phyloP scores from a whole-genome alignment of 1,140 invertebrate genomes.

The Lepidurus arcticus region DNA sequence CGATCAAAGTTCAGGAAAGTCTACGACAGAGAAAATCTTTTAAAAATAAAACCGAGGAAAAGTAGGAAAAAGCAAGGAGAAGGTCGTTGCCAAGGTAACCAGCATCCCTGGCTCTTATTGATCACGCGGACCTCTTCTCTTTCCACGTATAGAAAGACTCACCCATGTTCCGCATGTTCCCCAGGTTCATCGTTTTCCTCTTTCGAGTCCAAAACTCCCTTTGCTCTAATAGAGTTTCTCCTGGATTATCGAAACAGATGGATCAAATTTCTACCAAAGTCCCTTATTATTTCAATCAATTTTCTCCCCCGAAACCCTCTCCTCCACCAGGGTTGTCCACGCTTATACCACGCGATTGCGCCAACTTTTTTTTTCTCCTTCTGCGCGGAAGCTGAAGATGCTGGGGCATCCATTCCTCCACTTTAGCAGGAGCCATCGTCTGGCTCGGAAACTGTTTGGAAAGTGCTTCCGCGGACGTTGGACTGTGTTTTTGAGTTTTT shows the following conservation, averaged over 20 bases:
- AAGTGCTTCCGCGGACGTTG: too few relatives aligned
- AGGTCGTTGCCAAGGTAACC: slow-evolving; percentile 12
- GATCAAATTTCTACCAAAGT: too few relatives aligned
- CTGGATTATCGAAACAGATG: too few relatives aligned
- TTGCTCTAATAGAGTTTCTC: too few relatives aligned
- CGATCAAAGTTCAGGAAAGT: background rate
- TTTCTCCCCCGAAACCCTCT: too few relatives aligned
- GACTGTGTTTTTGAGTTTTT: too few relatives aligned
- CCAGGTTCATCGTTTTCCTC: too few relatives aligned
- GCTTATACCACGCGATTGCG: background rate
- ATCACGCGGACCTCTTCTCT: slow-evolving; percentile 22
- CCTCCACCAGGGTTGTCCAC: too few relatives aligned
- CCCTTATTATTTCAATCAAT: too few relatives aligned
- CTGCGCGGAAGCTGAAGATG: background rate
- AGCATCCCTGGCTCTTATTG: slow-evolving; percentile 15
- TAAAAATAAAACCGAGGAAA: background rate
- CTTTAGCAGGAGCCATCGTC: background rate
- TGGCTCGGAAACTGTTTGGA: too few relatives aligned
- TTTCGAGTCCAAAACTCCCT: too few relatives aligned
- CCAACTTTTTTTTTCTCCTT: background rate
- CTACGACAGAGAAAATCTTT: background rate
- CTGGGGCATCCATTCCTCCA: background rate
- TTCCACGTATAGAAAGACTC: background rate
- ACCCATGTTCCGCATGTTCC: background rate
- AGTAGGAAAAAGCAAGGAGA: background rate